These are phyloP conservation scores for Apodemia duryi DNA, from an alignment of 2,888 invertebrate genomes.

Conservation along the genomic window DNA sequence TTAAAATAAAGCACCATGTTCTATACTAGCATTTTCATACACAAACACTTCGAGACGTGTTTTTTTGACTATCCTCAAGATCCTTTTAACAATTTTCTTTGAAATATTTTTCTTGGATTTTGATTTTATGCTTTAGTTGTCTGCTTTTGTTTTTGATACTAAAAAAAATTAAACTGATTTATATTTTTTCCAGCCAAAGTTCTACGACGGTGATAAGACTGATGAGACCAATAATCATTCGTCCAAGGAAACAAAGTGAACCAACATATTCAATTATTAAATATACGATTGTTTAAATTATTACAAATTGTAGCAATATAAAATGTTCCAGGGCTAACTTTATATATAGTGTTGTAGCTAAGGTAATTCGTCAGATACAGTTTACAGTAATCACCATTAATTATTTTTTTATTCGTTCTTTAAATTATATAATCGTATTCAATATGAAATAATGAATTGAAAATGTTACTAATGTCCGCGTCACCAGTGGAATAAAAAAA, in stretches of 20 bases:
- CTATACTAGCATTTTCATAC: not conserved
- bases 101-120: not conserved
- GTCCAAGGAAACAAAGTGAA: constrained; percentile 73
- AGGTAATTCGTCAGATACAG: constrained; percentile 6
- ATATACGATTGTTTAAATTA: constrained; percentile 34
- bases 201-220: constrained; percentile 82
- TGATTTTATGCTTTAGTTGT: not conserved
- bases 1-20: too few relatives aligned
- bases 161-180: constrained; percentile 20
- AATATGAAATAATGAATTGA: too few relatives aligned
- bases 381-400: too few relatives aligned
- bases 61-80: not conserved
- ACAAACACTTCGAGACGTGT: not conserved
- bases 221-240: constrained; percentile 77
- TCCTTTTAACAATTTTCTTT: not conserved
- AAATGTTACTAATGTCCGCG: too few relatives aligned
- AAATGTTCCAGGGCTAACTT: constrained; percentile 2
- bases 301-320: not conserved
- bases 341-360: not conserved
- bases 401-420: too few relatives aligned
- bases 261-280: constrained; percentile 7
- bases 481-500: too few relatives aligned
- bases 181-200: constrained; percentile 78
- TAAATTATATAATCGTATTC: too few relatives aligned
- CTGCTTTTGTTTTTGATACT: not conserved